A percentile compares a stretch with the other conserved stretches of the same genome.
These are phyloP conservation scores for Cheilosia variabilis DNA, from an alignment of 2,888 invertebrate genomes.

Conservation along the genomic window DNA sequence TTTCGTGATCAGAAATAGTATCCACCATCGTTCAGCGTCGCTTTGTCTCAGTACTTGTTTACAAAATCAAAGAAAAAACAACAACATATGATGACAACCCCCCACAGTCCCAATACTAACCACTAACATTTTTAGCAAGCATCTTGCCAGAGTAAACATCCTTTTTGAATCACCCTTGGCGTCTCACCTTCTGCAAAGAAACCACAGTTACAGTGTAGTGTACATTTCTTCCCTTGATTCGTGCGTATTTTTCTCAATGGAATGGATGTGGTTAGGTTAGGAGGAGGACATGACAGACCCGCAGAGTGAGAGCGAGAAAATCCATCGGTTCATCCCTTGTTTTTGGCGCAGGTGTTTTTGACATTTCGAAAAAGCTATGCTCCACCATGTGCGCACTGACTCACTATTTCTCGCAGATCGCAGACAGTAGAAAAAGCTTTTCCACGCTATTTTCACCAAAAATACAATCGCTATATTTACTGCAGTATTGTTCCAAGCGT, in stretches of 20 bases:
- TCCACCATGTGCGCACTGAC: conserved; percentile 28
- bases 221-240: conserved; percentile 24
- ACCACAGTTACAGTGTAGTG: conserved; percentile 7
- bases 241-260: conserved; percentile 60
- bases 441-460: conserved; percentile 46
- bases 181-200: conserved; percentile 47
- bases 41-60: conserved; percentile 60
- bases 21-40: conserved; percentile 22
- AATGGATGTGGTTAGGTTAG: too few species aligned
- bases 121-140: conserved; percentile 15
- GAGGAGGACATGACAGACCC: background rate
- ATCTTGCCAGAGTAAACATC: conserved; percentile 45
- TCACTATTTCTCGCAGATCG: conserved; percentile 26
- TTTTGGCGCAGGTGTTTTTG: conserved; percentile 62
- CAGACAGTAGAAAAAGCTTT: conserved; percentile 45
- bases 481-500: conserved; percentile 71
- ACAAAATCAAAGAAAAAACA: conserved; percentile 19
- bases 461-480: conserved; percentile 59
- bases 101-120: background rate
- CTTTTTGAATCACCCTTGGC: conserved; percentile 51
- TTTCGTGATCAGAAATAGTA: conserved; percentile 11
- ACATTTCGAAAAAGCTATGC: conserved; percentile 70
- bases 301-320: background rate
- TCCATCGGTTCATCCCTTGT: conserved; percentile 58
- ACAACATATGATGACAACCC: conserved; percentile 2